Base-by-base conservation (phyloP, 2,113 vertebrate genomes). In the Cottus gobio region DNA sequence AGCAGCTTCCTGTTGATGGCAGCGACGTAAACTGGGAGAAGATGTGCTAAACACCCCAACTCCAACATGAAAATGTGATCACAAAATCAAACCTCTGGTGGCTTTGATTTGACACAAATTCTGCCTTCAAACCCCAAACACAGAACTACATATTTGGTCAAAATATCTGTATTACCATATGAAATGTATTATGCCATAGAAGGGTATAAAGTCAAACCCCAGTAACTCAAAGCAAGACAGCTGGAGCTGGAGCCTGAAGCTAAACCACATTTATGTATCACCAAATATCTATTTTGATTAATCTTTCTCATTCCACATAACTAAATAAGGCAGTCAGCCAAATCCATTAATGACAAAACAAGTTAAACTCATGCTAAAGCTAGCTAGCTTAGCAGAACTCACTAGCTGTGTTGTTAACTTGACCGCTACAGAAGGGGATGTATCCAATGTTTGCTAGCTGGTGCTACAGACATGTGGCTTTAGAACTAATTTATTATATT, bases 61-160 rank as follows among this genome's bases (percentile, higher is more conserved):
- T 20, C 46, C 18, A n/a, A 75, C 46, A 61, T 24, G 24, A 66
- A 44, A 20, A 79, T 31, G 42, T 36, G 74, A 36, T 28, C 16
- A 26, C 11, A 77, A 52, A 50, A 62, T 39, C 18, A 39, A 54
- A 50, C 37, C 77, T 61, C 3, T 18, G 50, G 37, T 42, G 66
- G 30, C 44, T 34, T 44, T 63, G 48, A 50, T 75, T 24, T 72
- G 28, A 79, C 74, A 71, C 22, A 5, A 18, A 57, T n/a, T n/a
- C n/a, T n/a, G n/a, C n/a, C n/a, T n/a, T n/a, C n/a, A n/a, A n/a
- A 39, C 54, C 54, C 8, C 5, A 72, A 60, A 71, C 36, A 42
- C 69, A 57, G 16, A 58, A 30, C 10, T 9, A 58, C 9, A 57
- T 42, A 12, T 71, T 20, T 28, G 7, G 9, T 58, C 52, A 58